Evolutionary conservation across 2,797 vertebrate genomes (phyloP), one percentile per base, ranked within the genome.

Genomic region (Petrocephalus sullivani): DNA sequence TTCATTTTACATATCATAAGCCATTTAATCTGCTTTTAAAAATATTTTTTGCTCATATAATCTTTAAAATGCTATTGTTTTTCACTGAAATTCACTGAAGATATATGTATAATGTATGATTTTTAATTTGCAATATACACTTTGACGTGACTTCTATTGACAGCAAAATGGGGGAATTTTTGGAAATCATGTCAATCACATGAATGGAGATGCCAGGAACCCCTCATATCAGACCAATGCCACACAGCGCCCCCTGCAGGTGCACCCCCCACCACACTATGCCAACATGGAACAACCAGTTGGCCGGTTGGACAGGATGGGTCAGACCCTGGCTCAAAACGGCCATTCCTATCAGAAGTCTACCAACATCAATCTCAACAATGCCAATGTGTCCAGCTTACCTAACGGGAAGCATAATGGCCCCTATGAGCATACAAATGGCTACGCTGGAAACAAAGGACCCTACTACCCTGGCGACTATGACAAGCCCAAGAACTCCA

Each of bases 321-420:
- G 64, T 67, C 84, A 86, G 19, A 61, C 92, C 41, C 83, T 91
- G 87, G 92, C 91, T 51, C 90, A 90, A 21, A 94, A 93, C 89
- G 91, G 93, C 88, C 91, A 91, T 92, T 96, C 96, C 53, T 89
- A 94, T 93, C 95, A 95, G 93, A 97, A 96, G 92, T 95, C 96
- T 64, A 98, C 97, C 91, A 99, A 98, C 90, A 96, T 96, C 94
- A 99, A 98, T 94, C 97, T 99, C 95, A 99, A 99, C 95, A 99
- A 99, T 90, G 97, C 98, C 96, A 99, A 99, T 2, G 90, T 97
- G 94, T 97, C 97, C 90, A 91, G 92, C 87, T 67, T 93, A 90
- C 91, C 92, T 89, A 95, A 95, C 14, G 96, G 95, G 89, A 96
- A 95, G 91, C 96, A 95, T 91, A 91, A 90, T 37, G 90, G 88